Conservation (phyloP, 2,888 invertebrate genomes). For the Synergus itoensis region DNA sequence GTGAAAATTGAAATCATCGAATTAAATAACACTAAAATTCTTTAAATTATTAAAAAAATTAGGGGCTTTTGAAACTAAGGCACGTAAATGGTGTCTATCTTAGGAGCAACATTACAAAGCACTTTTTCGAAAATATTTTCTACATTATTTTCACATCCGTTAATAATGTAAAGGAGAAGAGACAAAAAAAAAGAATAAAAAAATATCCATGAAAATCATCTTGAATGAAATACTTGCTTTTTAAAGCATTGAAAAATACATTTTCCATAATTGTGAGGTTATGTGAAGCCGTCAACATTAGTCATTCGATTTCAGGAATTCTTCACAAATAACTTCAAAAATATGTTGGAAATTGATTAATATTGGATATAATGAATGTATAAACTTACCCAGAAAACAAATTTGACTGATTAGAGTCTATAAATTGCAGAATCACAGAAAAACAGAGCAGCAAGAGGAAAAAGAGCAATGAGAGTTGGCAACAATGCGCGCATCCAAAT, state of each 20-base stretch:
- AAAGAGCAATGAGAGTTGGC: too few species aligned
- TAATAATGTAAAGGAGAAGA: not conserved
- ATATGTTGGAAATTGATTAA: not conserved
- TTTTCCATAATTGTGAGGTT: slow-evolving; percentile 7
- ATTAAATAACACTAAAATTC: not conserved
- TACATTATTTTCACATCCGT: not conserved
- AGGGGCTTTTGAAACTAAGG: not conserved
- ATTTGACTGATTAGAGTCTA: not conserved
- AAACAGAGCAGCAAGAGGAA: not conserved
- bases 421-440: slow-evolving; percentile 8
- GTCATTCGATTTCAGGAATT: not conserved
- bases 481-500: too few species aligned
- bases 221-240: not conserved
- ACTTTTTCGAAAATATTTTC: slow-evolving; percentile 57
- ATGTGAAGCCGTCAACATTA: not conserved
- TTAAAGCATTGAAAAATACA: not conserved
- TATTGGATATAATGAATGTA: not conserved
- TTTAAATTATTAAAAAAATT: not conserved
- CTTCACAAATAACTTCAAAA: not conserved
- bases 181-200: not conserved
- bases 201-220: not conserved
- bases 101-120: slow-evolving; percentile 63
- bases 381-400: slow-evolving; percentile 6
- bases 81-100: not conserved
- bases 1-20: not conserved